phyloP scores from a whole-genome alignment of 2,888 invertebrate species.

The Ormyrus pomaceus region DNA sequence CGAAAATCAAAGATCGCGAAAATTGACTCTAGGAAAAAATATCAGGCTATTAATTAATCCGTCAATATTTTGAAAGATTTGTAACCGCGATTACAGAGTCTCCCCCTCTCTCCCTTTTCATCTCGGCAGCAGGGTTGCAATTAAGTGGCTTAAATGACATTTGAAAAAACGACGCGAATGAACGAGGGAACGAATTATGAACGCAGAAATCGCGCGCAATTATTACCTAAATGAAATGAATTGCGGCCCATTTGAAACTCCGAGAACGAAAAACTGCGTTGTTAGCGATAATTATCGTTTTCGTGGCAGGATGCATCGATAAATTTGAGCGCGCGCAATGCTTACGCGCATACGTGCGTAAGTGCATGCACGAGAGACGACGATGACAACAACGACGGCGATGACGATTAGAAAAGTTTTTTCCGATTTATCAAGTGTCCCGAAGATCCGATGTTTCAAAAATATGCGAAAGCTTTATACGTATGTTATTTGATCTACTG shows the following conservation, averaged over 20 bases:
- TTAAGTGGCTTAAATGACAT: slow-evolving; percentile 11
- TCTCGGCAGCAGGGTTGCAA: slow-evolving; percentile 9
- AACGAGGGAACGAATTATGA: slow-evolving; percentile 35
- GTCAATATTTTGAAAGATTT: slow-evolving; percentile 8
- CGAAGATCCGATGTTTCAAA: background rate
- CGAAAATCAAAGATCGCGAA: slow-evolving; percentile 27
- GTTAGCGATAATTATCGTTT: slow-evolving; percentile 55
- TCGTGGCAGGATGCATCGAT: slow-evolving; percentile 27
- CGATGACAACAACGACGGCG: background rate
- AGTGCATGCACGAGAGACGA: background rate
- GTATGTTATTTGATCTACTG: no score
- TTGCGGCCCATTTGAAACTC: no score
- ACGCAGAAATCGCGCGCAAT: slow-evolving; percentile 11
- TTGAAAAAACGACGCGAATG: slow-evolving; percentile 3
- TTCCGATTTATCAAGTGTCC: no score
- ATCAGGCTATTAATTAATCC: slow-evolving; percentile 2
- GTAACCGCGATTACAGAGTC: slow-evolving; percentile 16
- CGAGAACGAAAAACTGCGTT: slow-evolving; percentile 47
- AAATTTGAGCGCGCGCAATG: slow-evolving; percentile 24
- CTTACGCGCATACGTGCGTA: background rate
- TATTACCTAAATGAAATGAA: no score
- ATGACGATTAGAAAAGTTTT: no score
- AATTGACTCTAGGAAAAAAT: slow-evolving; percentile 7
- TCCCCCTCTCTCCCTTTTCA: background rate
- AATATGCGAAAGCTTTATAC: background rate